phyloP scores from a whole-genome alignment of 2,888 invertebrate genomes.

The Cyrtodaria siliqua region DNA sequence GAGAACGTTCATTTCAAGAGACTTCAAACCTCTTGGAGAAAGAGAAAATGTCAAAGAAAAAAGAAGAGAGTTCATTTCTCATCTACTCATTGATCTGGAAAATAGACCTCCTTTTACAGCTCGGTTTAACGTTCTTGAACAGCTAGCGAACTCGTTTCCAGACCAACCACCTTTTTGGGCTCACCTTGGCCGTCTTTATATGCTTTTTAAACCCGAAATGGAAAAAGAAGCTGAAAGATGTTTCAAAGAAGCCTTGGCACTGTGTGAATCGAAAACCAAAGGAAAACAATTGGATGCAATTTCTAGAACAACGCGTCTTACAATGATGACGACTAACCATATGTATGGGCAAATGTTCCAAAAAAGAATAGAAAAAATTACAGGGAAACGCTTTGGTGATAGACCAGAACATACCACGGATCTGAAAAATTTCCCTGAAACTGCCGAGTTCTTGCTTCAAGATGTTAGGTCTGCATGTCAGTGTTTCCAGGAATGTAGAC shows the following conservation, averaged over 20 bases:
- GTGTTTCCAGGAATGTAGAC: conserved; percentile 57
- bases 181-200: conserved; percentile 48
- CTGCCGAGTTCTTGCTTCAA: conserved; percentile 21
- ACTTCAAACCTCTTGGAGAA: conserved; percentile 55
- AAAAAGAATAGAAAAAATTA: conserved; percentile 40
- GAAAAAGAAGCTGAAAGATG: conserved; percentile 37
- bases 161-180: conserved; percentile 52
- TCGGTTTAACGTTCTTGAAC: conserved; percentile 43
- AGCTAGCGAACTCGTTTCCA: conserved; percentile 39
- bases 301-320: conserved; percentile 39
- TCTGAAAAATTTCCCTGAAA: conserved; percentile 20
- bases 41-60: conserved; percentile 40
- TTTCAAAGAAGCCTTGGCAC: conserved; percentile 42
- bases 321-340: conserved; percentile 67
- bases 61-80: not conserved
- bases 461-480: conserved; percentile 57
- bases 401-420: conserved; percentile 18
- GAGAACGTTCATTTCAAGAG: conserved; percentile 63
- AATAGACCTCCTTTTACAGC: conserved; percentile 44
- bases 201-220: conserved; percentile 38
- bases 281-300: conserved; percentile 25
- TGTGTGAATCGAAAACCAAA: conserved; percentile 36
- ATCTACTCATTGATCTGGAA: conserved; percentile 42
- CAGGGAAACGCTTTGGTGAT: conserved; percentile 42
- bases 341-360: conserved; percentile 64